Evolutionary conservation across 2,797 vertebrate genomes (phyloP).

Genomic region (Parambassis ranga): DNA sequence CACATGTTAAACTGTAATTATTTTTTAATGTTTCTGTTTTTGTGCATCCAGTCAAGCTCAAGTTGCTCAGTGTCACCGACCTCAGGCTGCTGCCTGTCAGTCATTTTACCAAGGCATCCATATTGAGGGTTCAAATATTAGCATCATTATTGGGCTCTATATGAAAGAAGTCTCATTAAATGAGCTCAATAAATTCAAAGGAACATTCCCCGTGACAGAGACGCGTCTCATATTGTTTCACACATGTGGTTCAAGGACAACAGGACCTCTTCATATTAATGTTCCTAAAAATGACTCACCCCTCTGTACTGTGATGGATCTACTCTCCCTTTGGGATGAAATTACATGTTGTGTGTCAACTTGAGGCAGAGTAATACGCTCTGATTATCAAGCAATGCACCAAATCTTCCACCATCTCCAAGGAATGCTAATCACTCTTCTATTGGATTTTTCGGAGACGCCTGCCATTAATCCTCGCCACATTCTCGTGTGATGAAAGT

Average conservation of each 20-base stretch:
- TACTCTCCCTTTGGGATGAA: slow-evolving; percentile 51
- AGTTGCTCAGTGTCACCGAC: slow-evolving; percentile 4
- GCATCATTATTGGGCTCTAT: slow-evolving; percentile 6
- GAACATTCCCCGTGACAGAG: neutral
- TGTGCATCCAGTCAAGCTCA: neutral
- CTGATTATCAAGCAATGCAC: slow-evolving; percentile 63
- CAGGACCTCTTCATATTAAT: slow-evolving; percentile 28
- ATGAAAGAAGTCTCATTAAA: slow-evolving; percentile 14
- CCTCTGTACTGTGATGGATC: slow-evolving; percentile 38
- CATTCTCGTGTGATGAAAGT: slow-evolving; percentile 58
- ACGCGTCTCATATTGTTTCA: neutral
- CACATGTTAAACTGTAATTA: too few relatives aligned
- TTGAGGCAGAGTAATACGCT: slow-evolving; percentile 46
- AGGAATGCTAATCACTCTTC: slow-evolving; percentile 72
- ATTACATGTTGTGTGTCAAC: slow-evolving; percentile 66
- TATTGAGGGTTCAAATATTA: neutral
- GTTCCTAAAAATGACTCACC: slow-evolving; percentile 32
- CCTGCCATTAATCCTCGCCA: slow-evolving; percentile 73
- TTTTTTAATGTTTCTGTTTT: too few relatives aligned
- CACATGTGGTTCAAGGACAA: slow-evolving; percentile 47
- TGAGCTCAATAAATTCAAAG: neutral
- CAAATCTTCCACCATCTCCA: slow-evolving; percentile 49
- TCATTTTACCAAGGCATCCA: slow-evolving; percentile 36
- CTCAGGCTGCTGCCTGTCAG: slow-evolving; percentile 13
- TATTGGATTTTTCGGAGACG: slow-evolving; percentile 69